Evolutionary conservation across 2,888 invertebrate species (phyloP), one percentile per base, ranked within the genome.

Genomic region (Parapristionchus giblindavisi): DNA sequence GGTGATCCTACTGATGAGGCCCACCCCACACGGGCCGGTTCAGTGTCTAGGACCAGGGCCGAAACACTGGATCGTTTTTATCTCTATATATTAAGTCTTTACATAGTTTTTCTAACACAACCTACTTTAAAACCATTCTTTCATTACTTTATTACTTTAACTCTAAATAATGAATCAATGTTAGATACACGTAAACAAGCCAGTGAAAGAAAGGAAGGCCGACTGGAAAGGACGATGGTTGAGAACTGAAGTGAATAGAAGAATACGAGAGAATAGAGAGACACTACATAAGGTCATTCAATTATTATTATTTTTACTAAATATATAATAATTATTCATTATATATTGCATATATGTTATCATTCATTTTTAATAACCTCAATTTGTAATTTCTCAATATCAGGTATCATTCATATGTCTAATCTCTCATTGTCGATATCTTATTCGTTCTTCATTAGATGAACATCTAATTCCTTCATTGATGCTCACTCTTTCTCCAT

Each of bases 381-480:
- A n/a, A n/a, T n/a, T n/a, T n/a, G n/a, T n/a, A n/a, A 48, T 21
- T 21, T 11, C 21, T 14, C 48, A 11, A 11, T 21, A 34, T 6
- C 48, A 66, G 72, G 56, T 21, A 6, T 0, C n/a, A 4, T 34
- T 72, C 43, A 29, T 72, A 2, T 72, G 51, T 72, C 60, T 58
- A 24, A n/a, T 72, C 11, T 29, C 58, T 40, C 60, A 72, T 29
- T 60, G 40, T 43, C 60, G 58, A 51, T 43, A 43, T 60, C 51
- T 60, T 17, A 36, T 29, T 21, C 36, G 60, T 32, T 6, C 60
- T 2, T 63, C 77, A 8, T 40, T 78, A 11, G 76, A 81, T 51
- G 83, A 83, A 65, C 51, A 71, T 11, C 76, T 79, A 1, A 66
- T 81, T n/a, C 80, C 81, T 5, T 80, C 78, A 21, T 72, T 83